phyloP scores from a whole-genome alignment of 2,113 vertebrate species.

The Cyphomyrus discorhynchus region DNA sequence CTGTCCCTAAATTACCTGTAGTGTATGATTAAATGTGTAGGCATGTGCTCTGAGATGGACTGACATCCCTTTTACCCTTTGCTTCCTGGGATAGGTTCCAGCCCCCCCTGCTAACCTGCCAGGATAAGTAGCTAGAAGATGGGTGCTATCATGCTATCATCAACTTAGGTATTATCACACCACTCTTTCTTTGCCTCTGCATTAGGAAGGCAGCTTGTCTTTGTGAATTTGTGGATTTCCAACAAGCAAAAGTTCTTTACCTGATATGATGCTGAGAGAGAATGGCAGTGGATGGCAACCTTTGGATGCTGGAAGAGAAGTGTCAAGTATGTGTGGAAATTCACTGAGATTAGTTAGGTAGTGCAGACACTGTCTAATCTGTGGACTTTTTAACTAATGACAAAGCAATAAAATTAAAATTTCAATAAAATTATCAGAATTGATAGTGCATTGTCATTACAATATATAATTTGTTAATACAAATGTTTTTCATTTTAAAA shows the following conservation, averaged over 20 bases:
- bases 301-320: slow-evolving; percentile 3
- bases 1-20: neutral
- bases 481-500: neutral
- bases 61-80: neutral
- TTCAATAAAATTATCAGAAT: neutral
- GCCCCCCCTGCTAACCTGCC: neutral
- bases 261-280: neutral
- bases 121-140: neutral
- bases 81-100: neutral
- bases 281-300: neutral
- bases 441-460: neutral
- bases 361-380: neutral
- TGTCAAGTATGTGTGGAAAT: neutral
- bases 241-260: neutral
- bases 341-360: neutral
- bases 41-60: neutral
- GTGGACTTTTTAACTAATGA: neutral
- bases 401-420: neutral
- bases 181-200: neutral
- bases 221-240: neutral
- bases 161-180: neutral
- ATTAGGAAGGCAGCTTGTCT: neutral
- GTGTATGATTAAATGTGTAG: neutral
- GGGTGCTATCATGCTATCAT: neutral
- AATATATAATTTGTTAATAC: neutral